Conservation (phyloP, 2,797 vertebrate genomes). For the Falco berigora region DNA sequence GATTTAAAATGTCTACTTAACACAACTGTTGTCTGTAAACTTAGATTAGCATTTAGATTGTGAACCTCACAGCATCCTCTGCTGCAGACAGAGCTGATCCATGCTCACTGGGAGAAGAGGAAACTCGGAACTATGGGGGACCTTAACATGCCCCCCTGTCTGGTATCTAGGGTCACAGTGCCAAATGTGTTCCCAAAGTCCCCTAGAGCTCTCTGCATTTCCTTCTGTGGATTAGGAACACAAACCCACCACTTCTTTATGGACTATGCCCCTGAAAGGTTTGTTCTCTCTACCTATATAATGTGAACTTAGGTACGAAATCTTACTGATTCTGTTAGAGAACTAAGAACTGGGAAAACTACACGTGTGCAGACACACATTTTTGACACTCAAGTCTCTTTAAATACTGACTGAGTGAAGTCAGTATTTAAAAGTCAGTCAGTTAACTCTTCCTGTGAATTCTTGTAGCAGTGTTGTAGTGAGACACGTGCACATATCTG, state of each 20-base stretch:
- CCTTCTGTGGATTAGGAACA: neutral
- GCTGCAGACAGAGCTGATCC: neutral
- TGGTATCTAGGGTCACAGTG: neutral
- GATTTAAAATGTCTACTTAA: neutral
- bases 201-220: neutral
- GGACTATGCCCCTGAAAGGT: neutral
- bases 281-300: neutral
- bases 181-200: neutral
- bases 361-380: neutral
- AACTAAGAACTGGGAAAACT: neutral
- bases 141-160: rapidly evolving
- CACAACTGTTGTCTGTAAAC: neutral
- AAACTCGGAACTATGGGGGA: neutral
- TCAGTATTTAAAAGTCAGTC: neutral
- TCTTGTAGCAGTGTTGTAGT: neutral
- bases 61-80: neutral
- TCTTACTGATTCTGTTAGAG: neutral
- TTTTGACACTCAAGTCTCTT: neutral
- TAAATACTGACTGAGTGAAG: neutral
- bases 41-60: too few species aligned
- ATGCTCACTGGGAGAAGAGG: neutral
- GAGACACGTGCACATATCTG: rapidly evolving
- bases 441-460: neutral
- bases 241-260: neutral
- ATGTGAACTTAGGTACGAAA: neutral